A percentile compares a stretch with the other conserved stretches of the same genome.
Evolutionary conservation across 2,113 vertebrate genomes (phyloP).

Genomic region (Elgaria multicarinata): DNA sequence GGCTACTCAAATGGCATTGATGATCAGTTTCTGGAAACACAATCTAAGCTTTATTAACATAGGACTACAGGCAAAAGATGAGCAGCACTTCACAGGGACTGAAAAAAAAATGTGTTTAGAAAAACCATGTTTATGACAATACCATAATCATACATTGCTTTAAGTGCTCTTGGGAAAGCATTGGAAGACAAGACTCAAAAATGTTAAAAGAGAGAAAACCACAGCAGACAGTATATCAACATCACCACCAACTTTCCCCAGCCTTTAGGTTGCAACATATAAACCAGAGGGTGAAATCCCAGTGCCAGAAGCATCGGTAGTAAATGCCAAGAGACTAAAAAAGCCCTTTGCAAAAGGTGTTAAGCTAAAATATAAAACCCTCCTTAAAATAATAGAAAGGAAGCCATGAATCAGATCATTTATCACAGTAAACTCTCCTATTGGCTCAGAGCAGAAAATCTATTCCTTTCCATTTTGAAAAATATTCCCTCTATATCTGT

Average conservation of each 20-base stretch:
- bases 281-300: not conserved
- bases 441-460: slow-evolving; percentile 74
- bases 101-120: too few relatives aligned
- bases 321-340: slow-evolving; percentile 18
- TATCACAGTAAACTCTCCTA: slow-evolving; percentile 67
- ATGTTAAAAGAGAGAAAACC: not conserved
- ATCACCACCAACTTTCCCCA: not conserved
- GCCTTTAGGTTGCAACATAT: not conserved
- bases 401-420: slow-evolving; percentile 31
- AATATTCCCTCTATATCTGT: slow-evolving; percentile 75
- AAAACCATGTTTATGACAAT: too few relatives aligned
- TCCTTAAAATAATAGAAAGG: slow-evolving; percentile 34
- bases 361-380: slow-evolving; percentile 35
- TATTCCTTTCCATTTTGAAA: slow-evolving; percentile 79
- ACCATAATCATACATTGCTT: not conserved
- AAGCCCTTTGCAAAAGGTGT: slow-evolving; percentile 14
- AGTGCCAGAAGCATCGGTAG: not conserved
- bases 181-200: not conserved
- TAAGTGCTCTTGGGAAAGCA: not conserved
- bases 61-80: too few relatives aligned
- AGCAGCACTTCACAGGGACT: too few relatives aligned
- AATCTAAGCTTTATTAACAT: too few relatives aligned
- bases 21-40: too few relatives aligned
- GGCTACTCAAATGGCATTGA: too few relatives aligned
- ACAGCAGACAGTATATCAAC: not conserved